Conservation (phyloP, 2,888 invertebrate species). For the Pristionchus exspectatus region DNA sequence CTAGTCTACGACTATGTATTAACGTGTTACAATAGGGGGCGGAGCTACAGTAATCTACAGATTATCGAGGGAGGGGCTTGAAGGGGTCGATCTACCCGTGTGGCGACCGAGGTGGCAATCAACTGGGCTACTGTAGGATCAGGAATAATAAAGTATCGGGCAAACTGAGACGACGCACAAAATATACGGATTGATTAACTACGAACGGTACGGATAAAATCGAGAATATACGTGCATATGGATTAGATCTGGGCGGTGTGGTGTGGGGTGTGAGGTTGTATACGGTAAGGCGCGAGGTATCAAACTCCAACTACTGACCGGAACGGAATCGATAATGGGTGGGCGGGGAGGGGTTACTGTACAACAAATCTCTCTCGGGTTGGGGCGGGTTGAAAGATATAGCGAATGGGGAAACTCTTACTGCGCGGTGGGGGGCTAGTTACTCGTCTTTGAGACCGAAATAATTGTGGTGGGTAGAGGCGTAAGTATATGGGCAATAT, state of each 20-base stretch:
- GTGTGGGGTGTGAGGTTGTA: slow-evolving; percentile 28
- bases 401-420: neutral
- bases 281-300: slow-evolving; percentile 26
- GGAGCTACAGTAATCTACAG: slow-evolving; percentile 22
- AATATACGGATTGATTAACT: slow-evolving; percentile 11
- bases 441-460: slow-evolving; percentile 27
- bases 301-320: slow-evolving; percentile 16
- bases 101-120: slow-evolving; percentile 44
- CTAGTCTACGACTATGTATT: slow-evolving; percentile 28
- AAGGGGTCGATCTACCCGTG: slow-evolving; percentile 32
- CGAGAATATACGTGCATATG: slow-evolving; percentile 2
- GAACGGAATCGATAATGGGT: neutral
- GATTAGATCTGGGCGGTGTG: slow-evolving; percentile 4
- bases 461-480: neutral
- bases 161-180: neutral
- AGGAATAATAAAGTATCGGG: slow-evolving; percentile 43
- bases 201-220: neutral
- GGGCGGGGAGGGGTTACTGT: neutral
- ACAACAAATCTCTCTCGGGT: slow-evolving; percentile 16
- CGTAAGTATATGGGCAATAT: neutral
- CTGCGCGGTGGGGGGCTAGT: neutral
- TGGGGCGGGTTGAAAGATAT: neutral
- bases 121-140: slow-evolving; percentile 43
- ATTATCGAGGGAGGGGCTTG: neutral
- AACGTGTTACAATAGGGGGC: neutral